Percentiles rank a stretch among this genome's conserved stretches.
Evolutionary conservation across 2,888 invertebrate genomes (phyloP).

Genomic region (Oscheius sp.): DNA sequence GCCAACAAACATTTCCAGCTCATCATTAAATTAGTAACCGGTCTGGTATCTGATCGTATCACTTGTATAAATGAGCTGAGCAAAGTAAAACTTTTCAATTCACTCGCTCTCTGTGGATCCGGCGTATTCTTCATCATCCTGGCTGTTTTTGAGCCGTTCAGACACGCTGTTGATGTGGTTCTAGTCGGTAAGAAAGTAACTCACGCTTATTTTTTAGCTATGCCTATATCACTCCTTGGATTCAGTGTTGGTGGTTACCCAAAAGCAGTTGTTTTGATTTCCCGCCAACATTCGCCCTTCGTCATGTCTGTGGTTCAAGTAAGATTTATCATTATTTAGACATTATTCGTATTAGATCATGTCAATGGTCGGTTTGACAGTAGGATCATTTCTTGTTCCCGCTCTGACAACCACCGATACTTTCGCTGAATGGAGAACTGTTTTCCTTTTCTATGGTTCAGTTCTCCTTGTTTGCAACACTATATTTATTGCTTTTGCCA

Average conservation of each 20-base stretch:
- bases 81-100: slow-evolving; percentile 59
- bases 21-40: slow-evolving; percentile 51
- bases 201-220: slow-evolving; percentile 33
- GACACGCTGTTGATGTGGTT: slow-evolving; percentile 40
- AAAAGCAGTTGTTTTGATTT: slow-evolving; percentile 55
- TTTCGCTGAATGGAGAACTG: slow-evolving; percentile 49
- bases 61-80: slow-evolving; percentile 48
- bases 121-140: slow-evolving; percentile 55
- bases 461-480: slow-evolving; percentile 42
- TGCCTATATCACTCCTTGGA: slow-evolving; percentile 55
- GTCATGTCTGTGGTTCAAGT: slow-evolving; percentile 55
- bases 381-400: slow-evolving; percentile 58
- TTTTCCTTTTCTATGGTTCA: slow-evolving; percentile 48
- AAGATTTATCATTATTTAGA: slow-evolving; percentile 7
- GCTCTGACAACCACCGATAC: slow-evolving; percentile 47
- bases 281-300: slow-evolving; percentile 55
- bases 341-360: slow-evolving; percentile 39
- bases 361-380: slow-evolving; percentile 49
- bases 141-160: slow-evolving; percentile 40
- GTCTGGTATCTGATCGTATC: slow-evolving; percentile 51
- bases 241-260: slow-evolving; percentile 61
- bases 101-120: slow-evolving; percentile 59
- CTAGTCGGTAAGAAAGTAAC: slow-evolving; percentile 38
- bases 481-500: slow-evolving; percentile 40
- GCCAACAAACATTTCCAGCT: slow-evolving; percentile 31